These are phyloP conservation scores for Amphiduros pacificus DNA, from an alignment of 2,888 invertebrate species.

Conservation along the genomic window DNA sequence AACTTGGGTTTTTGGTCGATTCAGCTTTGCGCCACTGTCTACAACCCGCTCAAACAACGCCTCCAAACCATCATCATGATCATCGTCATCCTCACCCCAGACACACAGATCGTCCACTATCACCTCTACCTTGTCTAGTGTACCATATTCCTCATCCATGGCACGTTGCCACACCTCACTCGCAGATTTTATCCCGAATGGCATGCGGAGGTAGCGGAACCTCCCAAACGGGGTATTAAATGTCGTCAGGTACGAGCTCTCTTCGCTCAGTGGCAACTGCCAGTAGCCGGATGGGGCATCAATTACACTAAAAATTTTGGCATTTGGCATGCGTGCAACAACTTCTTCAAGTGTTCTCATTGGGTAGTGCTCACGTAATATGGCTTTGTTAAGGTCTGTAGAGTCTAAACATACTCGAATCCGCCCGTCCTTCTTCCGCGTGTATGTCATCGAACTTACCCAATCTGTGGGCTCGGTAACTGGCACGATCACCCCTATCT, in stretches of 20 bases:
- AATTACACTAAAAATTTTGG: neutral
- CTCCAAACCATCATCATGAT: neutral
- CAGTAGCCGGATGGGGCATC: neutral
- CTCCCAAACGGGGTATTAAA: neutral
- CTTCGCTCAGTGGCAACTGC: neutral
- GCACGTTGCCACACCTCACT: neutral
- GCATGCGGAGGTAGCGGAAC: neutral
- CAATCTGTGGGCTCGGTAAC: neutral
- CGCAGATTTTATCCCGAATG: neutral
- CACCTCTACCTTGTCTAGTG: neutral
- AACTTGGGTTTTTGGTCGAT: neutral
- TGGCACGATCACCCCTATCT: neutral
- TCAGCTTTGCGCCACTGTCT: neutral
- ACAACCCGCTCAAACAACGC: neutral
- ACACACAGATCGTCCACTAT: neutral
- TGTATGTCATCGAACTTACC: neutral
- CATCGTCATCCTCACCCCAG: neutral
- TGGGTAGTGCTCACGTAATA: neutral
- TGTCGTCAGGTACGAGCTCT: neutral
- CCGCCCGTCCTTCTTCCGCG: neutral
- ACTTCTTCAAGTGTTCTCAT: neutral
- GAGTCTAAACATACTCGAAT: slow-evolving; percentile 1
- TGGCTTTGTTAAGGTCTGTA: neutral
- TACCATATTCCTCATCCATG: neutral
- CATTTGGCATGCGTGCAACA: neutral